Evolutionary conservation across 2,113 vertebrate species (phyloP), one percentile per base, ranked within the genome.

Genomic region (Alosa alosa): DNA sequence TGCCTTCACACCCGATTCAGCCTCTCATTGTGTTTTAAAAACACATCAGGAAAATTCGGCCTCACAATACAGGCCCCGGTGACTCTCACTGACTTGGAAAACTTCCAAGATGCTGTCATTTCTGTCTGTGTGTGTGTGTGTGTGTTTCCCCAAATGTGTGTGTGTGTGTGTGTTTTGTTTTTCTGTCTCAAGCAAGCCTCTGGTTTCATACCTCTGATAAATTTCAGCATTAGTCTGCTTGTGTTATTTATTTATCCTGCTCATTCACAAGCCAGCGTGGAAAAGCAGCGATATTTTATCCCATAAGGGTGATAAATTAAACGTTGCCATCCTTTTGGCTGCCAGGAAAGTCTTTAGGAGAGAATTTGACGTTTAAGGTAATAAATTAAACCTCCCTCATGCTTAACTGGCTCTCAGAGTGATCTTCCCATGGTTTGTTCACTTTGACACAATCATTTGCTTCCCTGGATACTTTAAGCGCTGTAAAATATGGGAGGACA

Each of bases 41-140:
- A 95, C 94, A 95, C 95, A 96, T 96, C 94, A 95, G 95, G 95
- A 95, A 95, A 94, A 94, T 95, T 95, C 95, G 6, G 93, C 95
- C 94, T 95, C 90, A 93, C 93, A 96, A 88, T 91, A 89, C 93
- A 95, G 93, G 45, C 49, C 94, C 93, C 90, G 93, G 94, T 93
- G 94, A 93, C 94, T 95, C 95, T 94, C 93, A 94, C 94, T 95
- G 94, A 91, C 93, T 95, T 96, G 94, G 94, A 93, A 87, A 90
- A 90, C 88, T 90, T 95, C 95, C 95, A 96, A 95, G 94, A 93
- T 93, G 88, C 92, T 93, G 93, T 94, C 64, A 9, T 72, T 72
- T 72, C 6, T 72, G 4, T 17, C 17, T 64, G 60, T 64, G 22
- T 64, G 22, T 78, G 72, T 78, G 72, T 78, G 72, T 78, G 31